A percentile compares a stretch with the other conserved stretches of the same genome.
Conservation (phyloP, 2,797 vertebrate genomes). For the Margarornis squamiger region DNA sequence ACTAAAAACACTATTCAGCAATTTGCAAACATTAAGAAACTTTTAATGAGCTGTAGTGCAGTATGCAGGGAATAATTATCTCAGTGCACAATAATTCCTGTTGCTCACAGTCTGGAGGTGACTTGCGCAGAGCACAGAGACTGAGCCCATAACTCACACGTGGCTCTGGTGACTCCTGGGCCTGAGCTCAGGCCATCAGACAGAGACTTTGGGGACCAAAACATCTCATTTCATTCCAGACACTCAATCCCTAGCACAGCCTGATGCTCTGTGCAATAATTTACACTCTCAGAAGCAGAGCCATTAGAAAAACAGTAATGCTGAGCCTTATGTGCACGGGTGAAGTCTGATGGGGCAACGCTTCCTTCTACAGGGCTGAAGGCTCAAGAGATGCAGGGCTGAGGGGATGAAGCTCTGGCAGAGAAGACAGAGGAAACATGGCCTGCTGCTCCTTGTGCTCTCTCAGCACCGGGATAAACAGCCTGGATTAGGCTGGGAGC, state of each 20-base stretch:
- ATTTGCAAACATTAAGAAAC: conserved; percentile 58
- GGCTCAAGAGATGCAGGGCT: background rate
- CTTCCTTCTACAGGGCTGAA: background rate
- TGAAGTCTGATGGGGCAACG: background rate
- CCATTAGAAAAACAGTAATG: background rate
- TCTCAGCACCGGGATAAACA: background rate
- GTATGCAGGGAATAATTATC: conserved; percentile 58
- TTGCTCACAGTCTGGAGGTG: background rate
- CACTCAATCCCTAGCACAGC: background rate
- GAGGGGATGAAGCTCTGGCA: background rate
- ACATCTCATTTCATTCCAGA: background rate
- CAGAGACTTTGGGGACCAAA: conserved; percentile 1
- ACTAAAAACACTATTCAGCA: conserved; percentile 38
- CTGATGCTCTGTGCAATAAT: background rate
- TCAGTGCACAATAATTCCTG: conserved; percentile 23
- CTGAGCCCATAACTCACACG: conserved; percentile 8
- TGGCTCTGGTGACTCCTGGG: background rate
- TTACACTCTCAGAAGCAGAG: background rate
- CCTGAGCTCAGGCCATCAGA: background rate
- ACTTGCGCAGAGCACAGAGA: background rate
- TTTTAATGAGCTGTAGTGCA: conserved; percentile 63
- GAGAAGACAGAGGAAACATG: background rate
- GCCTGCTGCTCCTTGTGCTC: background rate
- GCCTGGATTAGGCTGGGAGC: background rate
- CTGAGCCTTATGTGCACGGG: background rate